phyloP scores from a whole-genome alignment of 2,797 vertebrate species.

The Phrynocephalus vlangalii region DNA sequence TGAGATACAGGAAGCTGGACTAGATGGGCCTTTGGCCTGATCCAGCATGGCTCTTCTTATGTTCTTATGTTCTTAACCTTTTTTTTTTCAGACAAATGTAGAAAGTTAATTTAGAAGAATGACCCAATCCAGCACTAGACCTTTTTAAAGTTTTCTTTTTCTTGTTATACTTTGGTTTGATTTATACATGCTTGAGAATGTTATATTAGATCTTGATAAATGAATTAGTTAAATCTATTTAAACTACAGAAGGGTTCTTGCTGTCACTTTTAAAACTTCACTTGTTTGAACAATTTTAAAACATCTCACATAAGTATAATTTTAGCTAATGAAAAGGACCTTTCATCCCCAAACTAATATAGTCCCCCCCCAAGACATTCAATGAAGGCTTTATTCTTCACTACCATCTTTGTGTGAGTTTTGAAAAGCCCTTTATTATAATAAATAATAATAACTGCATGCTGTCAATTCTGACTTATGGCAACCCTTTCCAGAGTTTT shows the following conservation, averaged over 20 bases:
- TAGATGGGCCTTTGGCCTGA: too few species aligned
- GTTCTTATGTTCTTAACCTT: too few species aligned
- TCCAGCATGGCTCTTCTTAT: too few species aligned
- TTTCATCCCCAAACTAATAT: too few species aligned
- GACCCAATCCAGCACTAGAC: too few species aligned
- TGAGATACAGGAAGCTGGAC: too few species aligned
- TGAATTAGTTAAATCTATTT: background rate
- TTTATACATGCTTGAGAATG: too few species aligned
- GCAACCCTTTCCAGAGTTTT: too few species aligned
- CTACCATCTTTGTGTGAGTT: conserved; percentile 47
- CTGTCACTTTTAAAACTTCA: background rate
- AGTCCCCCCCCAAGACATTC: conserved; percentile 40
- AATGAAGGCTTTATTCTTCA: conserved; percentile 61
- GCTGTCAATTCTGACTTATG: too few species aligned
- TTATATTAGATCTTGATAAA: background rate
- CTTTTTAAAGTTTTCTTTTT: background rate
- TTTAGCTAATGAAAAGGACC: background rate
- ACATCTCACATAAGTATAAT: background rate
- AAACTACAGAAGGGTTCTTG: background rate
- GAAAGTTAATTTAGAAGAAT: background rate
- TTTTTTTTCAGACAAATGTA: background rate
- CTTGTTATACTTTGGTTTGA: background rate
- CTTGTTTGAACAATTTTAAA: background rate
- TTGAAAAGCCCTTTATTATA: conserved; percentile 50
- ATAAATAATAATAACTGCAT: conserved; percentile 43